Evolutionary conservation across 2,888 invertebrate species (phyloP).

Genomic region (Lycocerus yunnanus): DNA sequence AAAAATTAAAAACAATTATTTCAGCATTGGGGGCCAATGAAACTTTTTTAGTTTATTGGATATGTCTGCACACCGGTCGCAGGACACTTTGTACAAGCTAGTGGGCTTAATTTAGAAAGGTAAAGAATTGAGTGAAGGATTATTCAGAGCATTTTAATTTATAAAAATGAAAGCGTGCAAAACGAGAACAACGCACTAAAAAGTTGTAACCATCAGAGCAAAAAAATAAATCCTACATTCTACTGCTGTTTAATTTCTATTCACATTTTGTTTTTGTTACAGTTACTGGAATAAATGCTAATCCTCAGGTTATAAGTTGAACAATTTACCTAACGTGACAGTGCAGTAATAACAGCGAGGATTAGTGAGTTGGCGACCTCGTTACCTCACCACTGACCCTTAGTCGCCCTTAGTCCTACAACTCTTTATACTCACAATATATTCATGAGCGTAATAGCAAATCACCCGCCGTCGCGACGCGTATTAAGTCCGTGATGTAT

Average conservation of each 20-base stretch:
- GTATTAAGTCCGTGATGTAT: slow-evolving; percentile 44
- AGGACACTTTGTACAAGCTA: no score
- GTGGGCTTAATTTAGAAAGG: no score
- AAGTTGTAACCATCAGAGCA: background rate
- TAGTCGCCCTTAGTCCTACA: slow-evolving; percentile 22
- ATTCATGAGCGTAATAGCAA: slow-evolving; percentile 40
- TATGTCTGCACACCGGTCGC: no score
- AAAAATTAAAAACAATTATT: no score
- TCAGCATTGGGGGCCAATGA: no score
- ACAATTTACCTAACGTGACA: slow-evolving; percentile 27
- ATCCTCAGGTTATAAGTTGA: slow-evolving; percentile 27
- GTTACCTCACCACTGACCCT: slow-evolving; percentile 39
- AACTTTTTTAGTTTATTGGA: no score
- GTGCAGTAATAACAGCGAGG: slow-evolving; percentile 25
- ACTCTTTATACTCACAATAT: slow-evolving; percentile 5
- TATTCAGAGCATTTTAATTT: background rate
- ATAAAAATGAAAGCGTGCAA: background rate
- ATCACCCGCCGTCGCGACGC: slow-evolving; percentile 41
- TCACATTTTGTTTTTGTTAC: slow-evolving; percentile 21
- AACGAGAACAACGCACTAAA: background rate
- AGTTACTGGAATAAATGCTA: slow-evolving; percentile 28
- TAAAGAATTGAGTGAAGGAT: no score
- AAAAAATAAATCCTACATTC: background rate
- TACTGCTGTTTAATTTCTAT: slow-evolving; percentile 27
- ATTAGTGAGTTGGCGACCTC: slow-evolving; percentile 33